Conservation (phyloP, 2,113 vertebrate species). For the Cepphus grylle region DNA sequence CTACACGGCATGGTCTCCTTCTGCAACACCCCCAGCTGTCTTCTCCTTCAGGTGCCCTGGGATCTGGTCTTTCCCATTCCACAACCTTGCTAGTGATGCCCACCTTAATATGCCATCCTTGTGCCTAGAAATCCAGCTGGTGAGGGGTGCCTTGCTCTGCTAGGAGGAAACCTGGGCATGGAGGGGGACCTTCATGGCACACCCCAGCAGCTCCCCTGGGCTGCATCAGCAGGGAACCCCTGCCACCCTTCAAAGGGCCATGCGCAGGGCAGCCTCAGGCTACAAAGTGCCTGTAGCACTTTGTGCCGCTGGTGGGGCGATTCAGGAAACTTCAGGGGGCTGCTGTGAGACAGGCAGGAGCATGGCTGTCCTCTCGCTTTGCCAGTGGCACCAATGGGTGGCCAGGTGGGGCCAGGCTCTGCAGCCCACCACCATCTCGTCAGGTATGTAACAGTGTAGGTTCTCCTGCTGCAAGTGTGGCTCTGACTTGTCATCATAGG, state of each 20-base stretch:
- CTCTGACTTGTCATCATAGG: not conserved
- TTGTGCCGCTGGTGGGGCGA: not conserved
- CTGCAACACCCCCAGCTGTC: not conserved
- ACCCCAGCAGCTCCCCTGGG: not conserved
- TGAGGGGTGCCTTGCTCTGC: not conserved
- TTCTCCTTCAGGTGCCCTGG: fast-evolving
- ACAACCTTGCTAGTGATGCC: not conserved
- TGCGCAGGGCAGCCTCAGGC: fast-evolving
- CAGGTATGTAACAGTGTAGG: fast-evolving
- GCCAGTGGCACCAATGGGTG: not conserved
- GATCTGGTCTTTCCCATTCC: not conserved
- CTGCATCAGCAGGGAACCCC: not conserved
- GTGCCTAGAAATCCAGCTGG: not conserved
- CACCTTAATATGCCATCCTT: not conserved
- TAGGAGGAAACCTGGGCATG: not conserved
- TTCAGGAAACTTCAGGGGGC: not conserved
- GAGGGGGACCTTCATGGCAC: not conserved
- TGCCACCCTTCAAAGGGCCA: not conserved
- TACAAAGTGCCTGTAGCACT: not conserved
- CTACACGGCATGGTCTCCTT: fast-evolving
- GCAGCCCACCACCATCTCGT: not conserved
- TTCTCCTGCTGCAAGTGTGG: not conserved
- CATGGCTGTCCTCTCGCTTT: not conserved
- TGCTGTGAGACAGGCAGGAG: not conserved
- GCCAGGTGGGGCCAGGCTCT: not conserved